Percentiles rank a stretch among this genome's conserved stretches.
Conservation (phyloP, 2,888 invertebrate species). For the Pristionchus fissidentatus region DNA sequence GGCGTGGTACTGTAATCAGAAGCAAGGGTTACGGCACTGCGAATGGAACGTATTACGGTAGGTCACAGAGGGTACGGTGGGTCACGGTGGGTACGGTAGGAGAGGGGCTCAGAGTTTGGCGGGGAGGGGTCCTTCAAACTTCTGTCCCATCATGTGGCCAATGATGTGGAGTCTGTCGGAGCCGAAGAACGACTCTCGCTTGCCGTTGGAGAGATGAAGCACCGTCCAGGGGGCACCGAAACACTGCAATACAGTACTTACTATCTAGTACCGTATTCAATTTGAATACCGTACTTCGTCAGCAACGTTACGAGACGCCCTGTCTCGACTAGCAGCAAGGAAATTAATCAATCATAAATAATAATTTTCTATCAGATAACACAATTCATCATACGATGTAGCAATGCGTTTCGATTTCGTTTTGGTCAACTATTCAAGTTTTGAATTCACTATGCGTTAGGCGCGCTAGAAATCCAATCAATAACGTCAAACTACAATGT, state of each 20-base stretch:
- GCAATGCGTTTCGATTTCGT: too few species aligned
- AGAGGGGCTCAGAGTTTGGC: neutral
- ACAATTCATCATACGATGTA: neutral
- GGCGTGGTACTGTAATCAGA: too few species aligned
- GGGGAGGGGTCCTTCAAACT: neutral
- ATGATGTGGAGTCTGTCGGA: slow-evolving; percentile 66
- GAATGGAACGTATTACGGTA: too few species aligned
- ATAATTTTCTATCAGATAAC: neutral
- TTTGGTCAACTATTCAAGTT: too few species aligned
- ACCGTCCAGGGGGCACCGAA: slow-evolving; percentile 71
- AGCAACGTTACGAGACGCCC: neutral
- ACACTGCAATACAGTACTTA: slow-evolving; percentile 48
- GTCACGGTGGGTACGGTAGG: too few species aligned
- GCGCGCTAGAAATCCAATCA: too few species aligned
- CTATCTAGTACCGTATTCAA: too few species aligned
- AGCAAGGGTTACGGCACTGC: too few species aligned
- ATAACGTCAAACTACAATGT: too few species aligned
- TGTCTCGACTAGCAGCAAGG: neutral
- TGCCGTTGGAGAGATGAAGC: slow-evolving; percentile 54
- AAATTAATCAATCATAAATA: neutral
- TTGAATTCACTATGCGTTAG: too few species aligned
- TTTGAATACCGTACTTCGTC: too few species aligned
- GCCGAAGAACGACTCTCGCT: slow-evolving; percentile 64
- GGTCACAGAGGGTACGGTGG: too few species aligned
- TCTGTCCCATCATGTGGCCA: slow-evolving; percentile 55